Conservation (phyloP, 2,888 invertebrate species). For the Glaucopsyche alexis region DNA sequence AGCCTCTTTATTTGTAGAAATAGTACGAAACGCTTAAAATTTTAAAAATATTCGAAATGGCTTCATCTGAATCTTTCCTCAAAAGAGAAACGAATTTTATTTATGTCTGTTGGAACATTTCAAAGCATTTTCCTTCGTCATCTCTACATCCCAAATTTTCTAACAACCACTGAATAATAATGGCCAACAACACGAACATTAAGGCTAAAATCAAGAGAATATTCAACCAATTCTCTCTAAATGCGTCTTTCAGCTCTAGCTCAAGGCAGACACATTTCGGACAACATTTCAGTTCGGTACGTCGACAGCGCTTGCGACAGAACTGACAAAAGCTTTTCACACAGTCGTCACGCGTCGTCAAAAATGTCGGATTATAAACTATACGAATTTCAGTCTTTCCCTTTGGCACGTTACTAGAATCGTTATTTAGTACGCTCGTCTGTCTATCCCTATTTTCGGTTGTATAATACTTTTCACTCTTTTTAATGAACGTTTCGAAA, state of each 20-base stretch:
- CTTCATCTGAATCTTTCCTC: not conserved
- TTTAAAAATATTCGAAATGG: no score
- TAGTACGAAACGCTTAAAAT: not conserved
- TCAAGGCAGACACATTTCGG: conserved; percentile 62
- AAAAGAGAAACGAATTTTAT: not conserved
- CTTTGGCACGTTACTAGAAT: conserved; percentile 43
- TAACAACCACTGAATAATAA: conserved; percentile 61
- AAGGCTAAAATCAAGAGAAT: conserved; percentile 60
- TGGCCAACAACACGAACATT: conserved; percentile 58
- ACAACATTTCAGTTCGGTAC: conserved; percentile 65
- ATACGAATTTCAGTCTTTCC: conserved; percentile 69
- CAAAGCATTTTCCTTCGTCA: conserved; percentile 53
- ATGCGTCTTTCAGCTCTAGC: conserved; percentile 56
- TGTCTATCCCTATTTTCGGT: conserved; percentile 57
- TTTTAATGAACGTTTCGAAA: conserved; percentile 68
- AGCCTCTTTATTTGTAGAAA: not conserved
- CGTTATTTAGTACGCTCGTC: conserved; percentile 56
- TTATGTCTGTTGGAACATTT: conserved; percentile 45
- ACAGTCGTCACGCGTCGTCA: conserved; percentile 46
- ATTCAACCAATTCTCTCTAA: conserved; percentile 71
- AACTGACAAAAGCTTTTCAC: conserved; percentile 59
- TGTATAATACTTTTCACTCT: conserved; percentile 72
- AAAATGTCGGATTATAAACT: conserved; percentile 73
- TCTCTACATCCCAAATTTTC: conserved; percentile 51
- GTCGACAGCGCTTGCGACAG: conserved; percentile 61